phyloP scores from a whole-genome alignment of 2,113 vertebrate species.

The Scalopus aquaticus region DNA sequence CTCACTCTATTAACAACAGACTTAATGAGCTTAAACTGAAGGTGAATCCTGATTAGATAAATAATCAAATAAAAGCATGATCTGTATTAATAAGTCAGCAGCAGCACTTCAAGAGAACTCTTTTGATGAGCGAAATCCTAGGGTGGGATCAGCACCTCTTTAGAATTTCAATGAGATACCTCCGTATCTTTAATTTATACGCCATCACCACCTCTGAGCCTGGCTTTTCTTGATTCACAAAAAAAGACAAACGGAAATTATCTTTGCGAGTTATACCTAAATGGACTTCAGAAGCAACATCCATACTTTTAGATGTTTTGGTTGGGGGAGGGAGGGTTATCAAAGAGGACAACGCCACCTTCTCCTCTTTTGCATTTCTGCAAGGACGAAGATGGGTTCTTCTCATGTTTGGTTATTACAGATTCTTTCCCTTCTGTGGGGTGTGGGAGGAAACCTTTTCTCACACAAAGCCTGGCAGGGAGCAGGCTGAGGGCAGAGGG shows the following conservation, averaged over 20 bases:
- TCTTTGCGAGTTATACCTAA: neutral
- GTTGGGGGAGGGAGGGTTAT: neutral
- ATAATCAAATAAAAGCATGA: slow-evolving; percentile 64
- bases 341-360: neutral
- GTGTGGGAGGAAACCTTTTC: neutral
- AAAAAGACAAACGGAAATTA: neutral
- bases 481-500: neutral
- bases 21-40: slow-evolving; percentile 78
- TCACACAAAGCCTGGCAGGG: neutral
- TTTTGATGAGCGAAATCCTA: slow-evolving; percentile 71
- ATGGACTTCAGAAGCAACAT: neutral
- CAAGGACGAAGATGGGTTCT: neutral
- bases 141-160: slow-evolving; percentile 20
- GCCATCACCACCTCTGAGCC: neutral
- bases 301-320: neutral
- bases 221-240: slow-evolving; percentile 16
- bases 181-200: neutral
- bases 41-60: slow-evolving; percentile 76
- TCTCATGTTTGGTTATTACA: neutral
- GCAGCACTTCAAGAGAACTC: slow-evolving; percentile 45
- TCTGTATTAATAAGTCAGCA: slow-evolving; percentile 74
- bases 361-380: neutral
- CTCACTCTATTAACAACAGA: slow-evolving; percentile 43
- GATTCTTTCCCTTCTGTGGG: neutral
- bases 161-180: slow-evolving; percentile 65